Conservation (phyloP, 92 coral and sea anemone species). For the Isaurus tuberculatus region DNA sequence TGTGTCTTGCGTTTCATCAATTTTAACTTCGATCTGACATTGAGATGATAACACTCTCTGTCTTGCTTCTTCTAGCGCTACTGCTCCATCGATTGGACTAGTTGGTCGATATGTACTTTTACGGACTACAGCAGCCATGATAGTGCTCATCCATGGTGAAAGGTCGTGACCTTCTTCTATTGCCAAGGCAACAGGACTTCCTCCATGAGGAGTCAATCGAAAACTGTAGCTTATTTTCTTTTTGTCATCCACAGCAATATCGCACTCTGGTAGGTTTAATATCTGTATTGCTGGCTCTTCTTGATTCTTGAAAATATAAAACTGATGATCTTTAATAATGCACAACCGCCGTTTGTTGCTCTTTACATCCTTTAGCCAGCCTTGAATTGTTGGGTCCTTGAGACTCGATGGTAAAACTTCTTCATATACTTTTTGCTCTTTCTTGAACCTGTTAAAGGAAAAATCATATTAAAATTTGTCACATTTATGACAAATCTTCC, state of each 20-base stretch:
- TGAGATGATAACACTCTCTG: slow-evolving; percentile 44
- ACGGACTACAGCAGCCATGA: slow-evolving; percentile 95
- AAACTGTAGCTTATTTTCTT: slow-evolving; percentile 88
- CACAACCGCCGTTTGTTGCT: slow-evolving; percentile 89
- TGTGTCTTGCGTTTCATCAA: slow-evolving; percentile 39
- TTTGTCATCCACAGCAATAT: slow-evolving; percentile 89
- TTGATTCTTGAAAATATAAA: slow-evolving; percentile 86
- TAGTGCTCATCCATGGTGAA: slow-evolving; percentile 99
- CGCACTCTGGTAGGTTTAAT: slow-evolving; percentile 83
- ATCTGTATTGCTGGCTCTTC: slow-evolving; percentile 91
- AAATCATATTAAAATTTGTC: no score
- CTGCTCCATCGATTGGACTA: slow-evolving; percentile 74
- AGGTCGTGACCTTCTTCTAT: slow-evolving; percentile 95
- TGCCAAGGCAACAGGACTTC: slow-evolving; percentile 81
- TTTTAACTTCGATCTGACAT: slow-evolving; percentile 16
- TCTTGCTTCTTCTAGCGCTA: slow-evolving; percentile 55
- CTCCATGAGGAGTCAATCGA: slow-evolving; percentile 75
- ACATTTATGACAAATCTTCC: no score
- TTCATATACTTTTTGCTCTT: slow-evolving; percentile 71
- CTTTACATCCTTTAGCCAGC: slow-evolving; percentile 87
- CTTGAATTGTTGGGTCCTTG: slow-evolving; percentile 79
- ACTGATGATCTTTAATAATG: slow-evolving; percentile 86
- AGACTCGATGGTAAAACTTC: slow-evolving; percentile 78
- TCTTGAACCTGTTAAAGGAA: slow-evolving; percentile 67
- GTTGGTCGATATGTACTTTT: slow-evolving; percentile 78